phyloP scores from a whole-genome alignment of 2,113 vertebrate genomes.

The Cacatua alba region DNA sequence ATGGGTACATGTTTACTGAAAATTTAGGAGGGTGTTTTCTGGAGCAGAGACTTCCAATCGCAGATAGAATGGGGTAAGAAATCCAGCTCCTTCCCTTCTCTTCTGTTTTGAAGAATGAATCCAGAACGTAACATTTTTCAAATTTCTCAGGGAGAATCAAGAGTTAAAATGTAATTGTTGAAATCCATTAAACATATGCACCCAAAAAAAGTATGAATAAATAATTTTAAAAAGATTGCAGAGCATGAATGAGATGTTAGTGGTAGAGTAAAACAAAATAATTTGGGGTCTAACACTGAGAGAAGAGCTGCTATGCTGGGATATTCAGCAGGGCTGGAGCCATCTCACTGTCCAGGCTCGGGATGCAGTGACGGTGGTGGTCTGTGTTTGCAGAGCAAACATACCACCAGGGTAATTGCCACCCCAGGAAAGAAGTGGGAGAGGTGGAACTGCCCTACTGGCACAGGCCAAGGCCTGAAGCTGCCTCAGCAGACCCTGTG shows the following conservation, averaged over 20 bases:
- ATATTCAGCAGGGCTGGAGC: no score
- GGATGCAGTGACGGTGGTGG: not conserved
- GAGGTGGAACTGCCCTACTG: not conserved
- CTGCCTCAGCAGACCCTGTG: not conserved
- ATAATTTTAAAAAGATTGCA: not conserved
- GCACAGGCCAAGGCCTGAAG: not conserved
- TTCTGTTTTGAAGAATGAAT: not conserved
- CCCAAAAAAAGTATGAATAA: not conserved
- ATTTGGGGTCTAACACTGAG: fast-evolving
- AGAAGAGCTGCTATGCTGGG: no score
- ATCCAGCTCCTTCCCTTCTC: not conserved
- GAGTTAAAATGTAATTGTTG: not conserved
- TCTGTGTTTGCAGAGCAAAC: not conserved
- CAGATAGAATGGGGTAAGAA: not conserved
- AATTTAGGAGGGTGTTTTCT: not conserved
- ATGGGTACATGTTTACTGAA: not conserved
- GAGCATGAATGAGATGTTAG: not conserved
- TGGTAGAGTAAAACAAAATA: not conserved
- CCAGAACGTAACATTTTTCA: not conserved
- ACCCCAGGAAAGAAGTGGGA: not conserved
- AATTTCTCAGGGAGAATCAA: not conserved
- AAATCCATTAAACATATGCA: fast-evolving
- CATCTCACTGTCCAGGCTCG: not conserved
- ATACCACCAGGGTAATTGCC: not conserved
- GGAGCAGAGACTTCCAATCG: not conserved